Percentiles rank a stretch among this genome's conserved stretches.
These are phyloP conservation scores for Pentalonia nigronervosa DNA, from an alignment of 1,140 invertebrate species.

Conservation along the genomic window DNA sequence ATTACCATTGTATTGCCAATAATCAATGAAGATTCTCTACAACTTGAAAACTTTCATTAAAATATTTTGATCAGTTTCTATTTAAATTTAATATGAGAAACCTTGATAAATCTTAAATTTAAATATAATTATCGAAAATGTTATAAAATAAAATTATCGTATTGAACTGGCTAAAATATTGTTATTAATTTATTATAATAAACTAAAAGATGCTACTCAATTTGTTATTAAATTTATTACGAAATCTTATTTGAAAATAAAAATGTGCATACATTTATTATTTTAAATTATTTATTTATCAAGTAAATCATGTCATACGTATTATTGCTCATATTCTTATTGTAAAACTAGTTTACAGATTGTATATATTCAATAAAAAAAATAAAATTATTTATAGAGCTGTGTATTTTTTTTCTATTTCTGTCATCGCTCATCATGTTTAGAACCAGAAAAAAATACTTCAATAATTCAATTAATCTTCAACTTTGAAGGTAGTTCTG, in stretches of 20 bases:
- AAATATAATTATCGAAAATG: neutral
- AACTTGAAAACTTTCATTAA: constrained; percentile 43
- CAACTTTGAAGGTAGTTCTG: no score
- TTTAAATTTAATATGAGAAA: neutral
- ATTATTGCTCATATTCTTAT: no score
- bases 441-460: no score
- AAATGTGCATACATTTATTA: neutral
- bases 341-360: no score
- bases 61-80: constrained; percentile 35
- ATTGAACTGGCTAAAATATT: neutral
- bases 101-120: neutral
- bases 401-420: neutral
- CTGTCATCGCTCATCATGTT: no score
- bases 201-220: neutral
- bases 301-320: no score
- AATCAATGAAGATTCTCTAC: neutral
- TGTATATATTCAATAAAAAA: no score
- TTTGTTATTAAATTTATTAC: neutral
- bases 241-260: neutral
- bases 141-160: neutral
- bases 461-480: no score
- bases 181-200: neutral
- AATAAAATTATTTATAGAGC: neutral
- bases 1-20: constrained; percentile 44
- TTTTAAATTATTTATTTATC: no score